phyloP scores from a whole-genome alignment of 2,113 vertebrate genomes.

The Phyllopteryx taeniolatus region DNA sequence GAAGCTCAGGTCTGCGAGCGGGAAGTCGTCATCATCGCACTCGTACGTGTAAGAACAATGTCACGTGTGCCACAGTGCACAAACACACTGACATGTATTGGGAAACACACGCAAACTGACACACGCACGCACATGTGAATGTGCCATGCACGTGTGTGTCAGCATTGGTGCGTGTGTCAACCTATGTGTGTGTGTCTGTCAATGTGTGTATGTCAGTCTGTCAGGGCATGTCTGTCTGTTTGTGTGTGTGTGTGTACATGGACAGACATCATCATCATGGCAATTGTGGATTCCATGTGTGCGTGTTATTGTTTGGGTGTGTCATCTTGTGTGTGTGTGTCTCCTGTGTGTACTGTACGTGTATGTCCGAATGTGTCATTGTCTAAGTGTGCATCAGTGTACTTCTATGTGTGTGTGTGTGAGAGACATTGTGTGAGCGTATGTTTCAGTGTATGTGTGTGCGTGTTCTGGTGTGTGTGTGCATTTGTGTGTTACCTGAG shows the following conservation, averaged over 20 bases:
- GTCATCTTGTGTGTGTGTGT: background rate
- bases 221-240: too few species aligned
- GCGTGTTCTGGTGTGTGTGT: background rate
- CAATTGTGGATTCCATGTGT: too few species aligned
- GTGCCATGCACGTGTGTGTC: background rate
- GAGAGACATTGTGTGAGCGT: constrained; percentile 14
- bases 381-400: too few species aligned
- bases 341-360: too few species aligned
- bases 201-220: too few species aligned
- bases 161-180: background rate
- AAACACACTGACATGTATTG: background rate
- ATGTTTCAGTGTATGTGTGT: constrained; percentile 3
- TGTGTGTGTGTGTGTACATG: too few species aligned
- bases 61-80: background rate
- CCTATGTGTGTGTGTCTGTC: background rate
- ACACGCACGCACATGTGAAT: too few species aligned
- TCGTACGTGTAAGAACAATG: background rate
- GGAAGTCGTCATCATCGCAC: background rate
- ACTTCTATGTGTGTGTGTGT: background rate
- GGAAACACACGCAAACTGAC: background rate
- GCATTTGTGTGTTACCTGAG: constrained; percentile 63
- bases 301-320: background rate
- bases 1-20: constrained; percentile 46
- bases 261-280: too few species aligned
- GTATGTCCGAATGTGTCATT: too few species aligned